Conservation (phyloP, 1,140 invertebrate species). For the Psix sp. region DNA sequence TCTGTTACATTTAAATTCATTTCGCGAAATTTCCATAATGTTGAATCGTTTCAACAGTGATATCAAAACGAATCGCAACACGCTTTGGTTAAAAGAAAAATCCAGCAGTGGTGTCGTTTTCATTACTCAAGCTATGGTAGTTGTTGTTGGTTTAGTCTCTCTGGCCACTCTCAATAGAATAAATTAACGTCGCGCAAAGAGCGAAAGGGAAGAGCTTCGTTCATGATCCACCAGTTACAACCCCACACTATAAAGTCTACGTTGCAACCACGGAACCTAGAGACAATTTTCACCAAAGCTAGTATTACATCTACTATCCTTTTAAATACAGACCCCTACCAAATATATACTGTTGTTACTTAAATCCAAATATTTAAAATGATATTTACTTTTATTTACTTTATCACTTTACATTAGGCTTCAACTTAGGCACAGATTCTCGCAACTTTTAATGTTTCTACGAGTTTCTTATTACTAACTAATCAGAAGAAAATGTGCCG, state of each 20-base stretch:
- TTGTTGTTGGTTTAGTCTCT: slow-evolving; percentile 67
- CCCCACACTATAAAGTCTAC: slow-evolving; percentile 46
- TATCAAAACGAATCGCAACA: slow-evolving; percentile 25
- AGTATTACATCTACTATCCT: slow-evolving; percentile 26
- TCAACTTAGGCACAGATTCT: too few species aligned
- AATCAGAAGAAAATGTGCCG: too few species aligned
- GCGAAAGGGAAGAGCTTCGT: slow-evolving; percentile 51
- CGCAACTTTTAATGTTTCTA: too few species aligned
- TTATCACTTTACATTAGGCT: too few species aligned
- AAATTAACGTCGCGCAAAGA: slow-evolving; percentile 68
- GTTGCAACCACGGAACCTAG: slow-evolving; percentile 42
- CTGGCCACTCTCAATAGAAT: slow-evolving; percentile 69
- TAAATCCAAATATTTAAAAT: too few species aligned
- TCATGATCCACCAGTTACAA: slow-evolving; percentile 47
- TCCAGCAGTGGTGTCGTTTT: slow-evolving; percentile 44
- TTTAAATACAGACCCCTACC: slow-evolving; percentile 64
- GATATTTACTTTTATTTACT: too few species aligned
- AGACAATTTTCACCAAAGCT: slow-evolving; percentile 52
- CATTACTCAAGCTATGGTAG: slow-evolving; percentile 69
- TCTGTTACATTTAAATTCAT: slow-evolving; percentile 1
- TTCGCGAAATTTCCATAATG: slow-evolving; percentile 12
- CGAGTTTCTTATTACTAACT: too few species aligned
- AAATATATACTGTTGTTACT: too few species aligned
- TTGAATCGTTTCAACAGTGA: slow-evolving; percentile 4
- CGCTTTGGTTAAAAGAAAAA: slow-evolving; percentile 38